These are phyloP conservation scores for Augiades crinisus DNA, from an alignment of 2,888 invertebrate species.

Conservation along the genomic window DNA sequence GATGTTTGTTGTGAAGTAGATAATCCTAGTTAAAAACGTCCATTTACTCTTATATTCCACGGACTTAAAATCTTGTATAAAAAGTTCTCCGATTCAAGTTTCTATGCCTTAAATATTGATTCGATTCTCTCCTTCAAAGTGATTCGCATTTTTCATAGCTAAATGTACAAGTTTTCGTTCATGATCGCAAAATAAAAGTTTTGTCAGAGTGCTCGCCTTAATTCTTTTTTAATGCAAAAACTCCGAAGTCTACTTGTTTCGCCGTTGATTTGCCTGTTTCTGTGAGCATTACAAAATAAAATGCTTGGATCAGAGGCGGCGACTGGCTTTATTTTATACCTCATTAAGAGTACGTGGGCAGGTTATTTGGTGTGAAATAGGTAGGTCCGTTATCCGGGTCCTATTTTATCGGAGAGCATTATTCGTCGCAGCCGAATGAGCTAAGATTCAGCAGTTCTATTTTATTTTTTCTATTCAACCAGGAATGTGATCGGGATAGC, in stretches of 20 bases:
- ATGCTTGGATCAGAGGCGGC: background rate
- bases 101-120: constrained; percentile 68
- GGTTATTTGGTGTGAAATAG: constrained; percentile 16
- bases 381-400: constrained; percentile 3
- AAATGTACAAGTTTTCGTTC: constrained; percentile 73
- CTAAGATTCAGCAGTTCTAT: constrained; percentile 43
- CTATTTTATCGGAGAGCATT: constrained; percentile 21
- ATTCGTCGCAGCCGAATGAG: constrained; percentile 26
- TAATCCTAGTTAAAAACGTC: background rate
- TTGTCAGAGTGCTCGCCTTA: constrained; percentile 57
- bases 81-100: constrained; percentile 47
- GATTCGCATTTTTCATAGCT: constrained; percentile 69
- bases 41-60: background rate
- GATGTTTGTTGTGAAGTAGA: background rate
- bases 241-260: constrained; percentile 54
- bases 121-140: constrained; percentile 66
- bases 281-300: constrained; percentile 10
- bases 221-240: constrained; percentile 63
- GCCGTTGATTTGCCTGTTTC: constrained; percentile 21
- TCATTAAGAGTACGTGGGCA: constrained; percentile 9
- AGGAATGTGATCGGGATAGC: constrained; percentile 36
- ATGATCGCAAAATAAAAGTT: constrained; percentile 72
- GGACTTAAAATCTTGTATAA: constrained; percentile 31
- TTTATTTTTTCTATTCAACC: constrained; percentile 41
- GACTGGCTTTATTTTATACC: background rate